phyloP scores from a whole-genome alignment of 2,797 vertebrate genomes.

The Fringilla coelebs region DNA sequence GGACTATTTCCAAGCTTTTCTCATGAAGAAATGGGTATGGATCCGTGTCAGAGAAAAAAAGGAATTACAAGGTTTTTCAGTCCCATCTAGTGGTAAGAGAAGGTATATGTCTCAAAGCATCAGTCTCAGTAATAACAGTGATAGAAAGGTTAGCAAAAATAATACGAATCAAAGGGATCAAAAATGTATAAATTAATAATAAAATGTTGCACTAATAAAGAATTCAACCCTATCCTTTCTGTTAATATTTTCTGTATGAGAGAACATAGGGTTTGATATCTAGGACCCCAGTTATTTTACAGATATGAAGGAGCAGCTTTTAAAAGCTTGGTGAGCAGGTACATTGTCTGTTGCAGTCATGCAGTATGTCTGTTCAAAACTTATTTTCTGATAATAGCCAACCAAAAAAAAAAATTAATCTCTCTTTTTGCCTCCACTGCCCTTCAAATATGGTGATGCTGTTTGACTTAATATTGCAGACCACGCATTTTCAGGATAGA shows the following conservation, averaged over 20 bases:
- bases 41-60: not conserved
- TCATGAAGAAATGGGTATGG: not conserved
- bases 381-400: not conserved
- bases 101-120: not conserved
- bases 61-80: slow-evolving; percentile 60
- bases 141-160: not conserved
- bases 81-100: slow-evolving; percentile 72
- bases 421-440: not conserved
- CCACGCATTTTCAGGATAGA: not conserved
- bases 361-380: not conserved
- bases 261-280: not conserved
- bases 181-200: not conserved
- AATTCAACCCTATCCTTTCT: rapidly evolving
- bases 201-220: not conserved
- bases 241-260: not conserved
- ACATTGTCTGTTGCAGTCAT: not conserved
- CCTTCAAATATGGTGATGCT: not conserved
- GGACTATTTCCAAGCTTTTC: not conserved
- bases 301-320: not conserved
- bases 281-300: not conserved
- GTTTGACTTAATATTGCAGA: not conserved
- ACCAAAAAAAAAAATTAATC: not conserved
- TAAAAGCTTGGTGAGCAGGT: not conserved
- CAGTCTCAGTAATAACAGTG: not conserved
- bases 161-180: not conserved